phyloP scores from a whole-genome alignment of 2,888 invertebrate species.

The Dorcus hopei region DNA sequence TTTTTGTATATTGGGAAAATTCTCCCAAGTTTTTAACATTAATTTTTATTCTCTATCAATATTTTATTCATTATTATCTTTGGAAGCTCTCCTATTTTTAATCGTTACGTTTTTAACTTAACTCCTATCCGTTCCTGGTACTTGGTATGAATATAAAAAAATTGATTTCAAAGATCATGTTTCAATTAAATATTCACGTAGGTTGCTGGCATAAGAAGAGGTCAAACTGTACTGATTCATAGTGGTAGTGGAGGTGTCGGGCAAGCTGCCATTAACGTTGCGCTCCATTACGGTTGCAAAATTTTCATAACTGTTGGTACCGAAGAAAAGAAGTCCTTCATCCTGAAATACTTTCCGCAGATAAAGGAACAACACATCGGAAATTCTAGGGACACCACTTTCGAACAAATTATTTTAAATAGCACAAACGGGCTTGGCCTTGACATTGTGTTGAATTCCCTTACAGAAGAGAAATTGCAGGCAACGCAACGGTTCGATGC shows the following conservation, averaged over 20 bases:
- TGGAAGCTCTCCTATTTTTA: too few species aligned
- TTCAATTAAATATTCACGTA: neutral
- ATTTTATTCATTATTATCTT: too few species aligned
- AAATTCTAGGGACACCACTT: conserved; percentile 81
- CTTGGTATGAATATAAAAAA: too few species aligned
- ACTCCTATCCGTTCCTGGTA: too few species aligned
- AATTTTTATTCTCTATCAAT: too few species aligned
- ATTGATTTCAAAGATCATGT: too few species aligned
- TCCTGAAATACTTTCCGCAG: conserved; percentile 73
- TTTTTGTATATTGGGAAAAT: conserved; percentile 27
- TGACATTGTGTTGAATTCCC: conserved; percentile 84
- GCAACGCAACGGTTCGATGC: conserved; percentile 65
- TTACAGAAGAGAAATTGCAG: conserved; percentile 84
- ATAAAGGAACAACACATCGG: conserved; percentile 67
- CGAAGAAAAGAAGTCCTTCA: conserved; percentile 76
- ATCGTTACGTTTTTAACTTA: too few species aligned
- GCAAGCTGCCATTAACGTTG: conserved; percentile 68
- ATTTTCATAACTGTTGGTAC: conserved; percentile 89
- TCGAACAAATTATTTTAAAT: conserved; percentile 79
- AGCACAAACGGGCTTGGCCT: conserved; percentile 85
- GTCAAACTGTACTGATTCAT: conserved; percentile 50
- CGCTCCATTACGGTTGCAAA: conserved; percentile 60
- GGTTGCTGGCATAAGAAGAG: neutral
- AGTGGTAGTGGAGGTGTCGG: conserved; percentile 70
- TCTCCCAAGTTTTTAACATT: too few species aligned